These are phyloP conservation scores for Seriola aureovittata DNA, from an alignment of 2,113 vertebrate species.

Conservation along the genomic window DNA sequence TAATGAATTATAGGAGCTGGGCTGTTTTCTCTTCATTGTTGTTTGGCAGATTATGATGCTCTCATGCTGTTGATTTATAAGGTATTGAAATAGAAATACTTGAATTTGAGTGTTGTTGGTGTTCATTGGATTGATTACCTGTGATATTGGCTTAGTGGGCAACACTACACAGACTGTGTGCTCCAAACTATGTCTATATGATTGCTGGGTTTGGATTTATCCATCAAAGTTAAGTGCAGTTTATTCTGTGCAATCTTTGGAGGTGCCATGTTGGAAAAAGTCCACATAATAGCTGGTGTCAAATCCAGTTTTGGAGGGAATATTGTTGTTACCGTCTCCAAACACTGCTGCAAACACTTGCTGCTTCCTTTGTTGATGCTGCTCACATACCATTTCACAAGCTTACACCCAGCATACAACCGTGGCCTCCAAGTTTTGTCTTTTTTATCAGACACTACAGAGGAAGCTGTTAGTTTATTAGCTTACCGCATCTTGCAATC, in stretches of 20 bases:
- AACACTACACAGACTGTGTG: too few relatives aligned
- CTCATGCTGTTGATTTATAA: not conserved
- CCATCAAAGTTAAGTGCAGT: not conserved
- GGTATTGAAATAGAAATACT: not conserved
- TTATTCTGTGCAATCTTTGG: constrained; percentile 2
- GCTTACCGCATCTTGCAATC: not conserved
- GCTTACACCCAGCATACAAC: not conserved
- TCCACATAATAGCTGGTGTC: not conserved
- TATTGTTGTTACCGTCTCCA: constrained; percentile 1
- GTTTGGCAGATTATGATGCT: not conserved
- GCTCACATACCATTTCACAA: constrained; percentile 5
- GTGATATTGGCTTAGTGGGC: not conserved
- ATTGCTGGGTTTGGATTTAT: not conserved
- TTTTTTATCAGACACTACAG: not conserved
- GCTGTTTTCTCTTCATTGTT: not conserved
- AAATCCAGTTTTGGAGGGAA: constrained; percentile 13
- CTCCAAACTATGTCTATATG: not conserved
- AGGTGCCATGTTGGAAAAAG: not conserved
- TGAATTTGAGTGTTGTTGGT: not conserved
- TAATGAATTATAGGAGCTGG: not conserved
- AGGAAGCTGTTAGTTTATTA: too few relatives aligned
- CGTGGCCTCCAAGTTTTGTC: not conserved
- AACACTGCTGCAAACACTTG: constrained; percentile 28
- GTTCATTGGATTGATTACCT: not conserved
- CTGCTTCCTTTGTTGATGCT: constrained; percentile 11